Percentiles rank a stretch among this genome's conserved stretches.
These are phyloP conservation scores for Pantelozetes paolii DNA, from an alignment of 2,888 invertebrate genomes.

Conservation along the genomic window DNA sequence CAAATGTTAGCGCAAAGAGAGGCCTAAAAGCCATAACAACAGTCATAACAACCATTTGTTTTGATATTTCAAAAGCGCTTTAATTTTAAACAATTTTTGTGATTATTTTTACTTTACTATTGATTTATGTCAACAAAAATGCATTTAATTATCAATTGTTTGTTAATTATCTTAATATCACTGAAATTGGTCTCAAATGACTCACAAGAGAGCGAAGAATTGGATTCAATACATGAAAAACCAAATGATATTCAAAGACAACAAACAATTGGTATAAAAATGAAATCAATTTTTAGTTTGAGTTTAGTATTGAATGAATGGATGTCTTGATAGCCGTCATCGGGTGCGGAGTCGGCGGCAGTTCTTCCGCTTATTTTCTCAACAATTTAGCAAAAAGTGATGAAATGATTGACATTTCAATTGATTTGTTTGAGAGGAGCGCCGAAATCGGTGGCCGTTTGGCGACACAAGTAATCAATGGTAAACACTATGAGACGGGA, in stretches of 20 bases:
- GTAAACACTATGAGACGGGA: conserved; percentile 59
- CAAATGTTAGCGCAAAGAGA: too few species aligned
- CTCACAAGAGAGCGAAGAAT: too few species aligned
- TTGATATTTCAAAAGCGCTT: not conserved
- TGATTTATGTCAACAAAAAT: not conserved
- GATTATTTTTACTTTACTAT: not conserved
- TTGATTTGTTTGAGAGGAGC: conserved; percentile 59
- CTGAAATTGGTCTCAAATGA: too few species aligned
- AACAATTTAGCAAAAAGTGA: conserved; percentile 52
- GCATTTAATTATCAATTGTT: too few species aligned
- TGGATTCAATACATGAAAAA: too few species aligned
- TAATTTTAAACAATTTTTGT: not conserved
- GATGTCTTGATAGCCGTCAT: conserved; percentile 56
- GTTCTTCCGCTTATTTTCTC: conserved; percentile 60
- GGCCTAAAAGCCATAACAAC: too few species aligned
- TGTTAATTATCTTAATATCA: not conserved
- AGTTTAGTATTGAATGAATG: too few species aligned
- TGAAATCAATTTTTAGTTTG: too few species aligned
- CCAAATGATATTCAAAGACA: too few species aligned
- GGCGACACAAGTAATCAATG: conserved; percentile 56
- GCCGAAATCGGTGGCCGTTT: conserved; percentile 60
- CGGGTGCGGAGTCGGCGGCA: conserved; percentile 63
- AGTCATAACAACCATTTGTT: not conserved
- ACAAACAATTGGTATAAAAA: too few species aligned
- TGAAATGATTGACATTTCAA: conserved; percentile 45